Conservation (phyloP, 2,888 invertebrate species). For the Digitonthophagus gazella region DNA sequence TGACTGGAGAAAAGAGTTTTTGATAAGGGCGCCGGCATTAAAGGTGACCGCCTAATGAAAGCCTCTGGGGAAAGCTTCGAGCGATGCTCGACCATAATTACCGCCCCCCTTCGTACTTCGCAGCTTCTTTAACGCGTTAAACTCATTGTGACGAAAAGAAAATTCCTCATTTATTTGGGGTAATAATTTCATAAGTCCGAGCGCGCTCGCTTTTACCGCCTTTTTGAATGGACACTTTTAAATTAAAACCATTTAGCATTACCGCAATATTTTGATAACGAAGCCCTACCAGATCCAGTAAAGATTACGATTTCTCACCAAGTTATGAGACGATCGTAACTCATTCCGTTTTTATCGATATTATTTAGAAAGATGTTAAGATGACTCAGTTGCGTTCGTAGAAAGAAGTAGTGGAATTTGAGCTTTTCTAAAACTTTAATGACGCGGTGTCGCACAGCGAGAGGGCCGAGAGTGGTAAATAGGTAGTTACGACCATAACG, state of each 20-base stretch:
- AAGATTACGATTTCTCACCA: neutral
- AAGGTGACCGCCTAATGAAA: neutral
- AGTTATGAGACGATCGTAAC: too few species aligned
- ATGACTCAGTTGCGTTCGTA: too few species aligned
- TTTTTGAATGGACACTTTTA: neutral
- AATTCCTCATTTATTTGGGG: conserved; percentile 16
- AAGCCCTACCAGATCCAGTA: neutral
- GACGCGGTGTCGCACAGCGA: neutral
- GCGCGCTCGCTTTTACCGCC: neutral
- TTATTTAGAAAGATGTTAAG: neutral
- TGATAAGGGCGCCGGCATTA: conserved; percentile 7
- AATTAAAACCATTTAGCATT: neutral
- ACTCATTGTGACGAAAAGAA: conserved; percentile 14
- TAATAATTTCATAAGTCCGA: conserved; percentile 17
- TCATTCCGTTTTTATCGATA: neutral
- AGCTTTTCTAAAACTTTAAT: neutral
- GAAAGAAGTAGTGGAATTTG: neutral
- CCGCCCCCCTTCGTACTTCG: conserved; percentile 3
- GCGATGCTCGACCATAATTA: conserved; percentile 8
- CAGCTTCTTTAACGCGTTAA: conserved; percentile 16
- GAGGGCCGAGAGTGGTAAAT: neutral
- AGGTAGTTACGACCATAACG: neutral
- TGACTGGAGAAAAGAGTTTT: conserved; percentile 16
- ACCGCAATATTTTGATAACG: neutral
- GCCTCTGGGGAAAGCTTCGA: neutral